phyloP scores from a whole-genome alignment of 1,140 invertebrate genomes.

The Drosophila fuyamai region DNA sequence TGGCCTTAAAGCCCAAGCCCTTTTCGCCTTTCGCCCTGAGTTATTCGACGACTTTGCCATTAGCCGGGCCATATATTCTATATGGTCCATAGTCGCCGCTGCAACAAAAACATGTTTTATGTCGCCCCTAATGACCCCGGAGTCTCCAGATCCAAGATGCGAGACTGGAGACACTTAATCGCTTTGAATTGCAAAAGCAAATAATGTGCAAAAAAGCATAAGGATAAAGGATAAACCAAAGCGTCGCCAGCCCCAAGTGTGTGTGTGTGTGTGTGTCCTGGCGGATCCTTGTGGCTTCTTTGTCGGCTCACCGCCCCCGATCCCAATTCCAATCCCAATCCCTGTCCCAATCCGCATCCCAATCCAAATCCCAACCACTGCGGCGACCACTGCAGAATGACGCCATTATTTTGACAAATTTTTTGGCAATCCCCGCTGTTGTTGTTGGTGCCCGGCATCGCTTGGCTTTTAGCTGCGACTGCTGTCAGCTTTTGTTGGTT shows the following conservation, averaged over 20 bases:
- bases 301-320: conserved; percentile 59
- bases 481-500: conserved; percentile 79
- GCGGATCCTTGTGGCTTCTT: conserved; percentile 72
- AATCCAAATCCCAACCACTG: conserved; percentile 12
- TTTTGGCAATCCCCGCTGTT: conserved; percentile 77
- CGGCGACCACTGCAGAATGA: conserved; percentile 78
- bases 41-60: conserved; percentile 75
- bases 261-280: conserved; percentile 48
- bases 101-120: conserved; percentile 84
- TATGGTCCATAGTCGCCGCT: conserved; percentile 60
- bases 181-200: conserved; percentile 84
- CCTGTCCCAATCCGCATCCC: neutral
- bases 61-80: conserved; percentile 75
- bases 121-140: conserved; percentile 79
- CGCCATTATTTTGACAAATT: conserved; percentile 84
- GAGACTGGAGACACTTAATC: conserved; percentile 70
- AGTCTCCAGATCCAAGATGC: conserved; percentile 49
- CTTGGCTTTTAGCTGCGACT: conserved; percentile 74
- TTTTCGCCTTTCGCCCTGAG: conserved; percentile 38
- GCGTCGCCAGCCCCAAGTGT: conserved; percentile 62
- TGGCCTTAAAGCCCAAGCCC: conserved; percentile 52
- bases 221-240: conserved; percentile 82
- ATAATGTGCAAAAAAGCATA: conserved; percentile 82
- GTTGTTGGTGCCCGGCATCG: conserved; percentile 28
- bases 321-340: neutral